Evolutionary conservation across 2,797 vertebrate species (phyloP), one percentile per base, ranked within the genome.

Genomic region (Rhadinocentrus ornatus): DNA sequence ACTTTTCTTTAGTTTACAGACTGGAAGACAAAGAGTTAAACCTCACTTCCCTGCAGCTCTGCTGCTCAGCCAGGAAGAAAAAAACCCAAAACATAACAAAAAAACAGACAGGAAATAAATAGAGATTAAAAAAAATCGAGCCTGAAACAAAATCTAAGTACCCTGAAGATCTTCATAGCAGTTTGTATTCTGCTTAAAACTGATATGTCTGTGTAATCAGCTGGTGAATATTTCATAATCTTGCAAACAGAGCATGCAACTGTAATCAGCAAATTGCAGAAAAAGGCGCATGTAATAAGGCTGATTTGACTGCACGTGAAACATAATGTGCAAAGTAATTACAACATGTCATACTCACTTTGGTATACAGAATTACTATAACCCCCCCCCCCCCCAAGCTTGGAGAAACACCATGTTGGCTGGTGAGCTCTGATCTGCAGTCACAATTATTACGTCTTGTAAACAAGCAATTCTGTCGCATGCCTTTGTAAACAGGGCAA

Each of bases 401-500:
- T 20, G n/a, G 46, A 68, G 32, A 34, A 72, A 56, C 35, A 75
- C 8, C 55, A 24, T 32, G 52, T 69, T 29, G 56, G 69, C 65
- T 57, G 31, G 63, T 50, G 71, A 80, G 44, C 63, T 66, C 46
- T 29, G 73, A 48, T 66, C n/a, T 27, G 55, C 57, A 75, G 34
- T 73, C 83, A 63, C 52, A 80, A 62, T 82, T 73, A 83, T 75
- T 68, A 70, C 50, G 48, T 78, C 75, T 55, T 48, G 71, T 73
- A 62, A 79, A 86, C 76, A 81, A 77, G 80, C 66, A 11, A 54
- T 3, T 37, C 77, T 70, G 84, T 84, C 75, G 77, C 80, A 70
- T 62, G 71, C 67, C 80, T 69, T 81, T 41, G 84, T 78, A 83
- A 89, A 85, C 87, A 82, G 79, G 63, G 57, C 77, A 81, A 66